Evolutionary conservation across 2,113 vertebrate genomes (phyloP).

Genomic region (Electrona antarctica): DNA sequence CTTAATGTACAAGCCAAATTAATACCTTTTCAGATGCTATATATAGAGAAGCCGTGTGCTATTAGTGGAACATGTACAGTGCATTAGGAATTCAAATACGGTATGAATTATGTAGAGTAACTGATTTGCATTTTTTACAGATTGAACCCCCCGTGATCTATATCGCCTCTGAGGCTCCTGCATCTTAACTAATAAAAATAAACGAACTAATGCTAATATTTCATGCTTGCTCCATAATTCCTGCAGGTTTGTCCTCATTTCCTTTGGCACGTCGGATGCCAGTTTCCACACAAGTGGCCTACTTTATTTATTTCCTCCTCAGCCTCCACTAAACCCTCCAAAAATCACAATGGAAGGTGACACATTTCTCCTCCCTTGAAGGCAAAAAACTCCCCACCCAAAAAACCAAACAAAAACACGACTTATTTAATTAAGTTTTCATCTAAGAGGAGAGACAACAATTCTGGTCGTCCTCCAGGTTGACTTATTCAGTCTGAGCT

Average conservation of each 20-base stretch:
- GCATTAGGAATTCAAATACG: too few species aligned
- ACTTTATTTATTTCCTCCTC: slow-evolving; percentile 53
- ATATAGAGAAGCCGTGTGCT: too few species aligned
- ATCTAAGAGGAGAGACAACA: slow-evolving; percentile 9
- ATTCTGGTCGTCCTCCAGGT: not conserved
- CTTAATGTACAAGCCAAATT: too few species aligned
- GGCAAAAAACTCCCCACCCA: not conserved
- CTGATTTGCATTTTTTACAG: too few species aligned
- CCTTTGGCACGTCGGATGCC: slow-evolving; percentile 49
- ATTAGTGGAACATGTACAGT: too few species aligned
- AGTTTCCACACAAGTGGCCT: slow-evolving; percentile 61
- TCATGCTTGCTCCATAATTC: slow-evolving; percentile 41
- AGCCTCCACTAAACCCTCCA: not conserved
- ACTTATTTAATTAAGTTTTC: slow-evolving; percentile 31
- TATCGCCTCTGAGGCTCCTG: not conserved
- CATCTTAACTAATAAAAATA: slow-evolving; percentile 2
- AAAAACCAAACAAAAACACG: not conserved
- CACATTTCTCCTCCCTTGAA: slow-evolving; percentile 26
- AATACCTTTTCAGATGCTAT: too few species aligned
- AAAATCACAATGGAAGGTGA: slow-evolving; percentile 41
- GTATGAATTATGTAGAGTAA: too few species aligned
- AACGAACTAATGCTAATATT: slow-evolving; percentile 36
- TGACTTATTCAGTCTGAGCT: slow-evolving; percentile 1
- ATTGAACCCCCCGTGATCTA: not conserved
- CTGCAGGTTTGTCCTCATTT: slow-evolving; percentile 70